Evolutionary conservation across 2,888 invertebrate species (phyloP), one percentile per base, ranked within the genome.

Genomic region (Prostheceraeus crozeri): DNA sequence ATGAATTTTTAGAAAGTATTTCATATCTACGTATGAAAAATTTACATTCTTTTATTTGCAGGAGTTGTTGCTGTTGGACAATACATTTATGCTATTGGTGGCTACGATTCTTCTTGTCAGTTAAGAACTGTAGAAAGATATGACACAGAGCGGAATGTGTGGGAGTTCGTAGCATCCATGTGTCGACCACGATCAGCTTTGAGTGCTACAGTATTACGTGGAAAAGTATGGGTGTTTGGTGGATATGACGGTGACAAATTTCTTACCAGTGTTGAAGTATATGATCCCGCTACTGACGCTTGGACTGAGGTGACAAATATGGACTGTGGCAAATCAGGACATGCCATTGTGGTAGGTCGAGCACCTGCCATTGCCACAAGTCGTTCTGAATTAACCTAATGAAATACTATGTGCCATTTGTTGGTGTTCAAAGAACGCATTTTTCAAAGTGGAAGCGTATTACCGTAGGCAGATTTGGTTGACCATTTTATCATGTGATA

Each of bases 81-180:
- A 71, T 85, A 81, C 73, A 85, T 91, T 65, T 91, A 87, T 76
- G 89, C 89, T n/a, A 85, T 90, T 61, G 91, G 91, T 54, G 91
- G 91, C n/a, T 90, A 88, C 76, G 88, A 90, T 78, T 89, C 89
- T 10, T 79, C 81, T 48, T 82, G 82, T 61, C 90, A 90, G 74
- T 79, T 91, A 54, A 81, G 84, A 59, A 82, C 85, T 0, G 90
- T 90, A 11, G 90, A 91, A 78, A 81, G 84, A 27, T 90, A 86
- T 76, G 87, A 89, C 75, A 87, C 87, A 0, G 87, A 88, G 75
- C 83, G 81, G 51, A 82, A 86, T 72, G 73, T 78, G 1, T 91
- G 90, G 91, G 84, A 86, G 69, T 80, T 79, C 67, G 84, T 85
- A 2, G 81, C 84, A 33, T 81, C 84, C 53, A 85, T 91, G 74